Conservation (phyloP, 1,140 invertebrate species). For the Helicoverpa zea region DNA sequence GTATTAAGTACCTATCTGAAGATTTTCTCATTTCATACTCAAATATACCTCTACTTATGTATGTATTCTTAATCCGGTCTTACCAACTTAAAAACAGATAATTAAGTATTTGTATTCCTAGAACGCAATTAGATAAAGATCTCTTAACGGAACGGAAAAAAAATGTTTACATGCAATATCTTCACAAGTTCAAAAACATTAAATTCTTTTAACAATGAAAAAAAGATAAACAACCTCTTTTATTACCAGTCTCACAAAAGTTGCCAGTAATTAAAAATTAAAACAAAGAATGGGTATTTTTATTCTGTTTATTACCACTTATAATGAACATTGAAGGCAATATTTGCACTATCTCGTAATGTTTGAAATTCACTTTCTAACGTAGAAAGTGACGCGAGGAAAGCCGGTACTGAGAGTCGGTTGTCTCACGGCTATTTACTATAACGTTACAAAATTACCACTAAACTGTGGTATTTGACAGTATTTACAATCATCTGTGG, state of each 20-base stretch:
- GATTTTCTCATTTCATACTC: too few species aligned
- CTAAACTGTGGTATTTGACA: background rate
- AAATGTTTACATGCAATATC: too few species aligned
- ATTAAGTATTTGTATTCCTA: too few species aligned
- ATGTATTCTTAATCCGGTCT: too few species aligned
- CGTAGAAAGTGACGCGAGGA: conserved; percentile 36
- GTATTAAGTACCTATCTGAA: too few species aligned
- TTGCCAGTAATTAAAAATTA: conserved; percentile 2
- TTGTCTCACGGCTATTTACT: conserved; percentile 26
- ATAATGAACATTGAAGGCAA: conserved; percentile 9
- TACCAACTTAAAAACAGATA: too few species aligned
- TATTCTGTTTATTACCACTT: conserved; percentile 16
- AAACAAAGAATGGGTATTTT: background rate
- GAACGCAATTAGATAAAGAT: too few species aligned
- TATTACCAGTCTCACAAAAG: background rate
- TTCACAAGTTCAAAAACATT: too few species aligned
- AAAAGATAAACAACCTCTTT: too few species aligned
- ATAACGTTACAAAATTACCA: conserved; percentile 33
- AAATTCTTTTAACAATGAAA: too few species aligned
- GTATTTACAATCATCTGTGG: background rate
- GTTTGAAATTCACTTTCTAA: conserved; percentile 44
- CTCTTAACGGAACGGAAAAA: too few species aligned
- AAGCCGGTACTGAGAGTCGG: conserved; percentile 16
- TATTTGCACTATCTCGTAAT: conserved; percentile 37
- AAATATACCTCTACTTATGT: too few species aligned